Evolutionary conservation across 2,797 vertebrate genomes (phyloP).

Genomic region (Scolopax rusticola): DNA sequence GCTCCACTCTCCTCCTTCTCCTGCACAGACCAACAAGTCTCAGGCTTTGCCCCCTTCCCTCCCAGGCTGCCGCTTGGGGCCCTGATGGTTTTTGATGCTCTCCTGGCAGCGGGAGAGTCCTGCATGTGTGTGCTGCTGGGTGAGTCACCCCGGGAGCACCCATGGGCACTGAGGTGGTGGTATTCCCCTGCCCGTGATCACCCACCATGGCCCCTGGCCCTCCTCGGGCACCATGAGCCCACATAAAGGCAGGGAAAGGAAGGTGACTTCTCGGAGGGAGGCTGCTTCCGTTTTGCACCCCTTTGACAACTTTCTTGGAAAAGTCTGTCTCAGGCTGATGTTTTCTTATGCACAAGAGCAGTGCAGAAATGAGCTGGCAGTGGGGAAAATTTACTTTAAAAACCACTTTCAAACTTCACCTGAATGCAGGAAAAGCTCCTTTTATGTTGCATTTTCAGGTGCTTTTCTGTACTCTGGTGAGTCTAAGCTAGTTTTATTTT

Average conservation of each 20-base stretch:
- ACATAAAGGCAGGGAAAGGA: background rate
- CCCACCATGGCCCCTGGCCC: rapidly evolving
- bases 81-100: background rate
- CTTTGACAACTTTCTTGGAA: background rate
- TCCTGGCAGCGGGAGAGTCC: background rate
- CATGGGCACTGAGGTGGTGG: rapidly evolving
- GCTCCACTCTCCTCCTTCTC: background rate
- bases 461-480: background rate
- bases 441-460: background rate
- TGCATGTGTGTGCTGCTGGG: rapidly evolving
- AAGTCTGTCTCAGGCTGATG: background rate
- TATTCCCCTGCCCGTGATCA: background rate
- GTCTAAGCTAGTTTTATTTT: constrained; percentile 11
- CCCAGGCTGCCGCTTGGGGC: background rate
- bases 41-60: background rate
- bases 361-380: background rate
- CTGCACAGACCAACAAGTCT: background rate
- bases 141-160: background rate
- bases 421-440: background rate
- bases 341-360: background rate
- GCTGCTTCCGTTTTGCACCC: background rate
- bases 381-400: background rate
- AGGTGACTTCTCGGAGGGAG: rapidly evolving
- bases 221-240: rapidly evolving
- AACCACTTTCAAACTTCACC: background rate